Conservation (phyloP, 2,797 vertebrate genomes). For the Lateolabrax maculatus region DNA sequence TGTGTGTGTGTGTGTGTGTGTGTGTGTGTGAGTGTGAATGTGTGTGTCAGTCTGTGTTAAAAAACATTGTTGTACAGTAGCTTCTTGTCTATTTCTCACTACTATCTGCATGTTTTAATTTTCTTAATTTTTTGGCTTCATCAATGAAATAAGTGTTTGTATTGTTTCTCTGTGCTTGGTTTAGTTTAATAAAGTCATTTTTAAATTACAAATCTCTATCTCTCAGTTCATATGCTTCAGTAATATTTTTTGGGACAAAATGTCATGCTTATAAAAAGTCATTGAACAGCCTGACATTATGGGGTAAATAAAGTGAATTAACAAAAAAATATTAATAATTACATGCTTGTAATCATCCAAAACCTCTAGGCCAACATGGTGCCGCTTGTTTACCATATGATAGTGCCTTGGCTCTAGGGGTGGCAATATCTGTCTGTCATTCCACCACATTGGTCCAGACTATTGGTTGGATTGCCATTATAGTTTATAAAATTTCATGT, state of each 20-base stretch:
- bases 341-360: neutral
- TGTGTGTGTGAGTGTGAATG: too few relatives aligned
- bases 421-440: neutral
- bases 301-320: neutral
- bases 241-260: too few relatives aligned
- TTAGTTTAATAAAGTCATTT: neutral
- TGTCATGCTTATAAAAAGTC: too few relatives aligned
- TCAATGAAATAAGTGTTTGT: neutral
- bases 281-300: neutral
- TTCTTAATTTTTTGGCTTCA: neutral
- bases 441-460: neutral
- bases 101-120: neutral
- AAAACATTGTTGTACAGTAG: too few relatives aligned
- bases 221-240: too few relatives aligned
- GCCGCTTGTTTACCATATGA: neutral
- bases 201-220: neutral
- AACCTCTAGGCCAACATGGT: neutral
- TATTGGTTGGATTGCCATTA: neutral
- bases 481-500: neutral
- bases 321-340: too few relatives aligned
- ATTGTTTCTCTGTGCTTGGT: neutral
- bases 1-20: neutral
- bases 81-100: neutral
- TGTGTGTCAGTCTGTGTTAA: too few relatives aligned
- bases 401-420: neutral